Base-by-base conservation (phyloP, 1,140 invertebrate genomes). In the Mercenaria mercenaria region DNA sequence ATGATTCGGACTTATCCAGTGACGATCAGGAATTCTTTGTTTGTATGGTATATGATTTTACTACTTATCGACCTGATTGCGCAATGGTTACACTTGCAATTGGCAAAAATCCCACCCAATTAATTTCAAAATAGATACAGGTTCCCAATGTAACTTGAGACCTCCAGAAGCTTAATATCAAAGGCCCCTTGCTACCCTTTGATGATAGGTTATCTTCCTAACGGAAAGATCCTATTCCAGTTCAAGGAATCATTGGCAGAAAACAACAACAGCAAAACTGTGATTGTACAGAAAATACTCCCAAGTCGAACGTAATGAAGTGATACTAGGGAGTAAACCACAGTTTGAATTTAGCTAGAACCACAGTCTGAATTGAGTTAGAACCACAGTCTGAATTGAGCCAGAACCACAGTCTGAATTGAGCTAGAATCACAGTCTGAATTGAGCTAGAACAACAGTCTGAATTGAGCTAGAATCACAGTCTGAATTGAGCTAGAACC, bases 61-160 rank as follows among this genome's bases (percentile, higher is more conserved):
- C 6, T 47, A 43, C 72, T 13, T 76, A 43, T 56, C 77, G 43
- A 32, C 77, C 43, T 6, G 77, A 80, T 29, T 37, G 52, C 39
- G 77, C 77, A 32, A 32, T 47, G 4, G 74, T 50, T 50, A 8
- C 8, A 56, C 23, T 80, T n/a, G 1, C 2, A 32, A 18, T 80
- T 80, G 23, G 50, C 50, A 18, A 23, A 32, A 80, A 6, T 47
- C 43, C 43, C 6, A 6, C 43, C 43, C n/a, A 10, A 29, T 56
- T 43, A 80, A 80, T 11, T 52, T 59, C n/a, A 80, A 80, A 56
- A 80, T 80, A 20, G 77, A 80, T 59, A 80, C 77, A 18, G 77
- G 77, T n/a, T 39, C 32, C 23, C 26, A 80, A 43, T 52, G 26
- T 29, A 52, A 80, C 32, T 18, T 80, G 10, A 56, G 52, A 26